A percentile compares a stretch with the other conserved stretches of the same genome.
Conservation (phyloP, 2,797 vertebrate species). For the Myotis daubentonii region DNA sequence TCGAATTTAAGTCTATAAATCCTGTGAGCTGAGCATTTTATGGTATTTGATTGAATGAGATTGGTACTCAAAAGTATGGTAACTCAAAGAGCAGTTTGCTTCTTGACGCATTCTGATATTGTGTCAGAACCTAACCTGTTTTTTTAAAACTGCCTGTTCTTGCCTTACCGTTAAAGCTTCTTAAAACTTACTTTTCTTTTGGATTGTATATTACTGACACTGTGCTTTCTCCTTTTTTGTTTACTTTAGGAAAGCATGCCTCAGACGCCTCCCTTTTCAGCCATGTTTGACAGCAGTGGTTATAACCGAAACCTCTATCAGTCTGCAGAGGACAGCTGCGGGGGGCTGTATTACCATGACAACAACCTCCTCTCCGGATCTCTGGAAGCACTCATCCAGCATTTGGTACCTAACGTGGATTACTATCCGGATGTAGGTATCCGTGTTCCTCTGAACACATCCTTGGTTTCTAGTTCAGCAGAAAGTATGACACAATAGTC, state of each 20-base stretch:
- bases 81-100: neutral
- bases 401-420: slow-evolving; percentile 93
- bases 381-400: slow-evolving; percentile 95
- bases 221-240: neutral
- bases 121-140: neutral
- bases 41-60: neutral
- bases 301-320: slow-evolving; percentile 94
- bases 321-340: slow-evolving; percentile 89
- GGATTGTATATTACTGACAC: neutral
- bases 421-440: slow-evolving; percentile 96
- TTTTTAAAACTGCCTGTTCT: neutral
- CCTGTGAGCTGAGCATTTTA: neutral
- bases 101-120: neutral
- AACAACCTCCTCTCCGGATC: slow-evolving; percentile 95
- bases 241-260: slow-evolving; percentile 93
- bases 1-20: neutral
- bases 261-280: slow-evolving; percentile 93
- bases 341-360: slow-evolving; percentile 92
- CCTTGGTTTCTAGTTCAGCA: neutral
- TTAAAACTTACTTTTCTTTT: neutral
- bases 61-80: neutral
- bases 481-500: neutral
- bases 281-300: slow-evolving; percentile 90
- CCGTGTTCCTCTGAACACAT: neutral
- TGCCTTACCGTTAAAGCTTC: neutral